A percentile compares a stretch with the other conserved stretches of the same genome.
Conservation (phyloP, 2,797 vertebrate species). For the Poeciliopsis infans region DNA sequence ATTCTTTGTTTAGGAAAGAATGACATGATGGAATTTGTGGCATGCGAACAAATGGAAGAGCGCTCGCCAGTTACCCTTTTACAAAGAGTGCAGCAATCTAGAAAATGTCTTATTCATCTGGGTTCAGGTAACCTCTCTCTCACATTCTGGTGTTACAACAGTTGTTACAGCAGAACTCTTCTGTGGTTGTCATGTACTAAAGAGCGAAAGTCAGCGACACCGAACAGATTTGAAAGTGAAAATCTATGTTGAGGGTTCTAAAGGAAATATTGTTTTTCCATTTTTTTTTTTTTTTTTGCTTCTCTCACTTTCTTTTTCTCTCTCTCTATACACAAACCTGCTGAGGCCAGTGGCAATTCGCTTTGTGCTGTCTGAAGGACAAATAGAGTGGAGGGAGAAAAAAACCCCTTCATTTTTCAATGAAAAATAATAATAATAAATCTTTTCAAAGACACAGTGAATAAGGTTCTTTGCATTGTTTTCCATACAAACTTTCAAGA, state of each 20-base stretch:
- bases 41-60: not conserved
- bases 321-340: constrained; percentile 24
- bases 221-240: not conserved
- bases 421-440: constrained; percentile 1
- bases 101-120: constrained; percentile 76
- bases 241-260: constrained; percentile 5
- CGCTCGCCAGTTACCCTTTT: constrained; percentile 68
- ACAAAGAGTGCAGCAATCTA: constrained; percentile 71
- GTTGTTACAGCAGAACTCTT: not conserved
- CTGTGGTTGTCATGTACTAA: not conserved
- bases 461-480: constrained; percentile 36
- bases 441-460: constrained; percentile 13
- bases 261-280: constrained; percentile 6
- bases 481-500: not conserved
- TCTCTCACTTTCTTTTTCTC: constrained; percentile 38
- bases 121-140: constrained; percentile 48
- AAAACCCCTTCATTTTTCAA: constrained; percentile 19
- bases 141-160: not conserved
- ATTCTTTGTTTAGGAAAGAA: not conserved
- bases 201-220: not conserved
- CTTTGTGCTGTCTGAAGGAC: constrained; percentile 34
- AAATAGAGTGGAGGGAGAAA: constrained; percentile 17
- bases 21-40: not conserved
- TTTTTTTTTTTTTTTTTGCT: constrained; percentile 37
- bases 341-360: constrained; percentile 30